These are phyloP conservation scores for Rhincodon typus DNA, from an alignment of 2,797 vertebrate genomes.

Conservation along the genomic window DNA sequence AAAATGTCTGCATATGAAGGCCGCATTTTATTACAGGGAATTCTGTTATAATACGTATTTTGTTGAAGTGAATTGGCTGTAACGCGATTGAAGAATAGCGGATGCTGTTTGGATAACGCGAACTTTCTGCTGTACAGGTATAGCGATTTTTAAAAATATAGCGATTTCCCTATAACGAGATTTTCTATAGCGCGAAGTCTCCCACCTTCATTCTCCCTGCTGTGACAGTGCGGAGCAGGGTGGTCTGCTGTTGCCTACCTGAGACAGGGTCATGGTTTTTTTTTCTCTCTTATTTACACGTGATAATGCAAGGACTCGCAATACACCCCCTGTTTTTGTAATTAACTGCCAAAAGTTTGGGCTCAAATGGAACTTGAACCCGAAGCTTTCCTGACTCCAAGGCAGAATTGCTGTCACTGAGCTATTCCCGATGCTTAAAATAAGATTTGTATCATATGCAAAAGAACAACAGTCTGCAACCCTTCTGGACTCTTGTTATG, in stretches of 20 bases:
- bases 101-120: no score
- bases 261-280: neutral
- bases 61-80: no score
- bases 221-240: no score
- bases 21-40: neutral
- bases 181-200: no score
- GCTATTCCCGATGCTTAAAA: neutral
- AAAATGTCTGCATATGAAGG: neutral
- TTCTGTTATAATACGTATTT: no score
- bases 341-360: neutral
- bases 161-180: no score
- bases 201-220: neutral
- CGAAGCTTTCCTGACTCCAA: neutral
- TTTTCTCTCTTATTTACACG: neutral
- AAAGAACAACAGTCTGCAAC: neutral
- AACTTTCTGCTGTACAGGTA: no score
- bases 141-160: no score
- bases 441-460: neutral
- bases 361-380: neutral
- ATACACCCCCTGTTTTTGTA: neutral
- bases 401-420: neutral
- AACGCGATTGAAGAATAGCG: no score
- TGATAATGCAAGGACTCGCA: no score
- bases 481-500: neutral
- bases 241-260: neutral